Percentiles rank a stretch among this genome's conserved stretches.
These are phyloP conservation scores for Hipposideros larvatus DNA, from an alignment of 2,797 vertebrate genomes.

Conservation along the genomic window DNA sequence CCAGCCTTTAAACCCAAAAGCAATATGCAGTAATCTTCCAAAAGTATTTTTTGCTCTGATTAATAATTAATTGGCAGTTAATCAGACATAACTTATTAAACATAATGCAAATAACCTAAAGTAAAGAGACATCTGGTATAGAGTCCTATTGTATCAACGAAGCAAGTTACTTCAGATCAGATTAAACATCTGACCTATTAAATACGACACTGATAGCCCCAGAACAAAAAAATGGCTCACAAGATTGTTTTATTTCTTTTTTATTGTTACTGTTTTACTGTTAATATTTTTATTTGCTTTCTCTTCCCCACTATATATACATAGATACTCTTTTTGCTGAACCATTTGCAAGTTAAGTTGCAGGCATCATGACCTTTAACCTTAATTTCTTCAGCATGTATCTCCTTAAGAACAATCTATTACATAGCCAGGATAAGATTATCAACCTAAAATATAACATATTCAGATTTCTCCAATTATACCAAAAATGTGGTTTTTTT, in stretches of 20 bases:
- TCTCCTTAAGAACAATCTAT: slow-evolving; percentile 32
- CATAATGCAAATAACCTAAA: background rate
- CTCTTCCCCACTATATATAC: background rate
- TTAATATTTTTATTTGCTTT: slow-evolving; percentile 52
- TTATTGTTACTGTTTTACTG: background rate
- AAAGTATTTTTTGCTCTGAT: background rate
- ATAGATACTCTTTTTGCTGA: background rate
- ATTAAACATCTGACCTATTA: slow-evolving; percentile 35
- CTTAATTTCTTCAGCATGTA: slow-evolving; percentile 35
- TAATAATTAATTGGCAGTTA: background rate
- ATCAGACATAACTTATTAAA: slow-evolving; percentile 28
- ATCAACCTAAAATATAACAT: background rate
- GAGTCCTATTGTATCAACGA: background rate
- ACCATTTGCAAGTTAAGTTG: slow-evolving; percentile 46
- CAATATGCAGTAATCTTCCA: background rate
- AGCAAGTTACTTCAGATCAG: background rate
- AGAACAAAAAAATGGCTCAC: background rate
- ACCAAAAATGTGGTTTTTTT: background rate
- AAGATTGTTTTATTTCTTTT: background rate
- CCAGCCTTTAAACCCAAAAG: background rate
- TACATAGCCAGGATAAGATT: background rate
- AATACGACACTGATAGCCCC: background rate
- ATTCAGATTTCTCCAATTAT: background rate
- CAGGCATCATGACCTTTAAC: slow-evolving; percentile 54
- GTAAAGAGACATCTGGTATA: background rate